A percentile compares a stretch with the other conserved stretches of the same genome.
Conservation (phyloP, 92 coral and sea anemone genomes). For the Heliopora coerulea region DNA sequence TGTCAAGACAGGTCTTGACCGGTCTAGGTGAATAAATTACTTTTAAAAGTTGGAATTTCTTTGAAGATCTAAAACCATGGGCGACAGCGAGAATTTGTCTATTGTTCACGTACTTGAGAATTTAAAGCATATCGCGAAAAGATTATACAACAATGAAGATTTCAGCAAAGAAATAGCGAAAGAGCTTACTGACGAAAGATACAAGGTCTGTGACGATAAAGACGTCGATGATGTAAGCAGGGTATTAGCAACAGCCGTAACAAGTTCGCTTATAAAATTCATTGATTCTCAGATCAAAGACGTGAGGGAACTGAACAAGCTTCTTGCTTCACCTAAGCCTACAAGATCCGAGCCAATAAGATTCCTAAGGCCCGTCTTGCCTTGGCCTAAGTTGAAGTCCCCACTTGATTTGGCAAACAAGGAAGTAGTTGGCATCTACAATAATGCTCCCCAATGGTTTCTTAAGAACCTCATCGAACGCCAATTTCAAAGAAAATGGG, state of each 20-base stretch:
- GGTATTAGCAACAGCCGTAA: too few relatives aligned
- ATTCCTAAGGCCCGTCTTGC: neutral
- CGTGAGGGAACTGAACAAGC: too few relatives aligned
- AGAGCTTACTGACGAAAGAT: neutral
- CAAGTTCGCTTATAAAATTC: too few relatives aligned
- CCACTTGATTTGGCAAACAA: neutral
- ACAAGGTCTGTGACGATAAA: neutral
- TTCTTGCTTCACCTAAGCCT: neutral
- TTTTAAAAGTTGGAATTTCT: too few relatives aligned
- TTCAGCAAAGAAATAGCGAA: neutral
- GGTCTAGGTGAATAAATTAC: too few relatives aligned
- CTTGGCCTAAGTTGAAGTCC: neutral
- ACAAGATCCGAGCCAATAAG: neutral
- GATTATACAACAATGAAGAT: neutral
- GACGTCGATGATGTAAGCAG: neutral
- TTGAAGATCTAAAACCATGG: too few relatives aligned
- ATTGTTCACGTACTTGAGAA: neutral
- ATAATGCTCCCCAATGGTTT: neutral
- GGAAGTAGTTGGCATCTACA: neutral
- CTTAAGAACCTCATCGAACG: slow-evolving; percentile 1
- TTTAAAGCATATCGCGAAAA: neutral
- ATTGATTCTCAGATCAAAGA: too few relatives aligned
- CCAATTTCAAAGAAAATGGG: slow-evolving; percentile 7
- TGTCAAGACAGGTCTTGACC: too few relatives aligned
- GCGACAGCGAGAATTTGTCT: neutral